Conservation (phyloP, 2,888 invertebrate genomes). For the Bombylius discolor region DNA sequence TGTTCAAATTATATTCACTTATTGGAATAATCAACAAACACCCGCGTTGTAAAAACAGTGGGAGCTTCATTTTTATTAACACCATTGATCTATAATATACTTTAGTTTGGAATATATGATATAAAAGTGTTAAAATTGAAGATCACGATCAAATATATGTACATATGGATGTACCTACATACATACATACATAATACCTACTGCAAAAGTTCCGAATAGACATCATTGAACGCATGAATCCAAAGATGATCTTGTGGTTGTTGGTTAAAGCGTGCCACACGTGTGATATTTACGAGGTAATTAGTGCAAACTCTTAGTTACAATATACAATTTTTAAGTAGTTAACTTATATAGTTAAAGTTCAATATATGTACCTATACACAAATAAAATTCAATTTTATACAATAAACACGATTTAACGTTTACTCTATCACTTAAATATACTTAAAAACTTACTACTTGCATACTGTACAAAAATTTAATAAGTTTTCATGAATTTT, state of each 20-base stretch:
- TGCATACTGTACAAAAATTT: too few relatives aligned
- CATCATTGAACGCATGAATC: too few relatives aligned
- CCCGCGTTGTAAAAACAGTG: conserved; percentile 5
- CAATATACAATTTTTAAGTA: too few relatives aligned
- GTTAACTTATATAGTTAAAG: too few relatives aligned
- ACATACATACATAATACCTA: not conserved
- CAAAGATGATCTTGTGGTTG: not conserved
- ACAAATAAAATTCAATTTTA: too few relatives aligned
- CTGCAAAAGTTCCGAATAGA: too few relatives aligned
- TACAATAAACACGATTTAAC: too few relatives aligned
- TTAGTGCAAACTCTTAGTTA: conserved; percentile 7
- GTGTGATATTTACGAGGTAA: conserved; percentile 14
- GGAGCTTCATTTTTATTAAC: conserved; percentile 6
- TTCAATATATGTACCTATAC: too few relatives aligned
- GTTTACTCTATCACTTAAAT: too few relatives aligned
- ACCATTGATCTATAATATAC: not conserved
- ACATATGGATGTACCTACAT: not conserved
- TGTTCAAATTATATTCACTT: not conserved
- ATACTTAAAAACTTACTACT: too few relatives aligned
- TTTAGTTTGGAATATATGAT: not conserved
- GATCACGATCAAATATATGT: conserved; percentile 3
- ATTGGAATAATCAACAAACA: conserved; percentile 2
- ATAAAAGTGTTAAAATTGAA: conserved; percentile 1
- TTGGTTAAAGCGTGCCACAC: conserved; percentile 10
- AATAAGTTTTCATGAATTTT: too few relatives aligned